Evolutionary conservation across 2,797 vertebrate species (phyloP), one percentile per base, ranked within the genome.

Genomic region (Enteromius afrohamiltoni): DNA sequence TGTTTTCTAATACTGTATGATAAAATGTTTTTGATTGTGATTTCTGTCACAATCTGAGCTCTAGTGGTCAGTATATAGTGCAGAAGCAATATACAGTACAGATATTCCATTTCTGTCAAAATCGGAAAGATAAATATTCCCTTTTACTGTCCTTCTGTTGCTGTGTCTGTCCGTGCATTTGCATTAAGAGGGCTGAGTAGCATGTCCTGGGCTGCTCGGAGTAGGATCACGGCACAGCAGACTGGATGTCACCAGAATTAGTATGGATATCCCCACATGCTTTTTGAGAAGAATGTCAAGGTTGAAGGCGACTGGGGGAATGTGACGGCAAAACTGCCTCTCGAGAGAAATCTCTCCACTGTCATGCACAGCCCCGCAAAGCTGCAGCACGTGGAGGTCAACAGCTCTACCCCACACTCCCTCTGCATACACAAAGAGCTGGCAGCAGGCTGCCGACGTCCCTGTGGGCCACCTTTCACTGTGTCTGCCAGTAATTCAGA

Each of bases 281-380:
- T 82, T 85, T 82, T 83, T 79, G 67, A 73, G 21, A 87, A 74
- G 76, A 79, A 80, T 89, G 86, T 88, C 86, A 88, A 84, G 85
- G 86, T 85, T 89, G 88, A 86, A 76, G 77, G 81, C 79, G 17
- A 80, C 71, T 71, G 65, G 71, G 79, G 75, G 85, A 85, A 86
- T 83, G 29, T 55, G 62, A 84, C 47, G 55, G 85, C 73, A 83
- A 84, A 85, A 79, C 78, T 83, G 81, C 80, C 75, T 80, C 81
- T 84, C 73, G 37, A 85, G 86, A 89, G 78, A 82, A 84, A 85
- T 85, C 78, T 77, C 78, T 31, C 83, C 31, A 51, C 86, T 87
- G 88, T 86, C 88, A 89, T 60, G 23, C 75, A 68, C 82, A 69
- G 77, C 86, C 55, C 58, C 55, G 68, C 42, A 82, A 88, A 80